Conservation (phyloP, 2,888 invertebrate genomes). For the Phortica magna region DNA sequence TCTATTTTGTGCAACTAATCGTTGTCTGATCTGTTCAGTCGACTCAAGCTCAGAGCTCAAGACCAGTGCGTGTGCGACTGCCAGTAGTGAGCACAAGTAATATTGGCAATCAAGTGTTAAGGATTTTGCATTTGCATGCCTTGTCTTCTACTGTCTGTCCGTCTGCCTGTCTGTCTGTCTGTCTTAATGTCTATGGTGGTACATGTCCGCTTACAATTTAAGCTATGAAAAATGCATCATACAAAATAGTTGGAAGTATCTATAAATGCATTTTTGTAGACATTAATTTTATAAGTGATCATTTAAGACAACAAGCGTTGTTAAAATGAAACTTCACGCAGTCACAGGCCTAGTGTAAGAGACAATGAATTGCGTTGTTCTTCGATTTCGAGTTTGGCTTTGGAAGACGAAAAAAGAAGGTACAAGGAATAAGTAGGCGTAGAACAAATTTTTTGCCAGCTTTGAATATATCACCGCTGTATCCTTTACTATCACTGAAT, state of each 20-base stretch:
- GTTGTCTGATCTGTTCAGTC: background rate
- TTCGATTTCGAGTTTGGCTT: background rate
- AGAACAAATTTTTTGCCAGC: too few species aligned
- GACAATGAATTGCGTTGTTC: background rate
- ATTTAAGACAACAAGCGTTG: conserved; percentile 12
- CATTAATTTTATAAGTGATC: conserved; percentile 48
- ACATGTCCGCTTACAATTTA: conserved; percentile 6
- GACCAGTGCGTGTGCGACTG: background rate
- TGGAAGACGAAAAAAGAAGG: background rate
- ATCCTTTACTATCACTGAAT: too few species aligned
- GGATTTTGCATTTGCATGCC: conserved; percentile 32
- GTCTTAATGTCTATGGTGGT: background rate
- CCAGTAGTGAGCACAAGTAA: background rate
- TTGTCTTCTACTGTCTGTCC: conserved; percentile 5
- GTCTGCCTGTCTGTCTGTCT: background rate
- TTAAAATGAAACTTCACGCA: background rate
- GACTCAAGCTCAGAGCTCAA: background rate
- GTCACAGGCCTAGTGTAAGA: background rate
- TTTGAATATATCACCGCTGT: too few species aligned
- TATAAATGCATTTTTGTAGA: conserved; percentile 37
- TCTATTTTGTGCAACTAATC: background rate
- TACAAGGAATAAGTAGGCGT: too few species aligned
- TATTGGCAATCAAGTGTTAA: conserved; percentile 40
- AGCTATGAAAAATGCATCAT: conserved; percentile 10
- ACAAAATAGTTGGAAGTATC: conserved; percentile 11